Evolutionary conservation across 2,797 vertebrate genomes (phyloP), one percentile per base, ranked within the genome.

Genomic region (Danionella dracula): DNA sequence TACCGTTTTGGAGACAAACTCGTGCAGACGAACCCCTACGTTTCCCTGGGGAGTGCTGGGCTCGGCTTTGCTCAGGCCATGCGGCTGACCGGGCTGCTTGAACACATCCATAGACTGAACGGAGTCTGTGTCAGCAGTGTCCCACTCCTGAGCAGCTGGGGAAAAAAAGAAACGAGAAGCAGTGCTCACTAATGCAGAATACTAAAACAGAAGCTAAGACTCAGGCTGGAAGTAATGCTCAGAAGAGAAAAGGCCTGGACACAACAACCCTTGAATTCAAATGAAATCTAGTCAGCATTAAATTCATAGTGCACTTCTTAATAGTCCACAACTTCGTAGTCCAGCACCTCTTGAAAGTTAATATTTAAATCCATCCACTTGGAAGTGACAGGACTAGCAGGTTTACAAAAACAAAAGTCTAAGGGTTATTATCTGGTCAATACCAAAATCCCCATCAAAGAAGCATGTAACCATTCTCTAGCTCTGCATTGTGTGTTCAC

Each of bases 1-100:
- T 86, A 98, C 96, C 76, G 95, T 99, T 87, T 98, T 98, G 0
- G 96, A 96, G 42, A 94, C 91, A 49, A 99, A 99, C 56, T 97
- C 94, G 0, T 99, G 96, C 51, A 90, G 86, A 56, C 94, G 91
- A 74, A 91, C 84, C 9, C 88, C 86, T 1, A 85, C 88, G 0
- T 79, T 90, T 78, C 27, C 84, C 69, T 94, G 92, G 0, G 94
- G 94, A n/a, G 96, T 98, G 71, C 86, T 75, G 13, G 89, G 85
- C 40, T 78, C 75, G 1, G 51, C 56, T 31, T 58, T 86, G 9
- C 31, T 73, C 7, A 87, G 86, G 0, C 54, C 78, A 51, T 89
- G 90, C 0, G 65, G 63, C 70, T 73, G 84, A 23, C 48, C 45
- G 0, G 87, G 86, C 56, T 87, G 91, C 78, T 88, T 89, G 66